Evolutionary conservation across 2,113 vertebrate species (phyloP), one percentile per base, ranked within the genome.

Genomic region (Naja naja): DNA sequence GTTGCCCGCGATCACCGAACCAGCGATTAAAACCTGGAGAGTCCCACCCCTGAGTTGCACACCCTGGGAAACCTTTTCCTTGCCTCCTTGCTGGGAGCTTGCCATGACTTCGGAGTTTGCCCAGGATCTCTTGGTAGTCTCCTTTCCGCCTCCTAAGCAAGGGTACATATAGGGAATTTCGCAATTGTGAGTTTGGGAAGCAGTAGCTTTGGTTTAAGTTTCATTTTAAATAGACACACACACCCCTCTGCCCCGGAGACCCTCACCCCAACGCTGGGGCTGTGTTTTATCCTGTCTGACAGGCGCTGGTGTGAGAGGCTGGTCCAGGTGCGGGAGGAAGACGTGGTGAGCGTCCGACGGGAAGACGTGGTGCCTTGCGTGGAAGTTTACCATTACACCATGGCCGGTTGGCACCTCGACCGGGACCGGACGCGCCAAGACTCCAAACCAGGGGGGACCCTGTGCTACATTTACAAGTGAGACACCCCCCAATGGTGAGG

Each of bases 381-480:
- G 58, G 94, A 96, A 12, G 95, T 99, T 39, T 98, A 98, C 94
- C 98, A 97, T 93, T 98, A 98, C 95, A 98, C 97, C 96, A 97
- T 96, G 92, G 97, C 95, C 0, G 98, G 98, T 47, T 99, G 99
- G 99, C 96, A 47, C 7, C 96, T 99, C 45, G 98, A 98, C 90
- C 96, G 94, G 92, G 97, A 98, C 18, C 91, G 97, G 94, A 98
- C 97, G 96, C 97, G 96, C 4, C 88, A 43, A 30, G 88, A 74
- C 5, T 96, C 98, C 0, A 98, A 97, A 0, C 97, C 96, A 0
- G 97, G 95, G 0, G 95, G 69, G 0, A 93, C 94, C 0, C 97
- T 98, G 89, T 99, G 99, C 94, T 97, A 97, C 92, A 90, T 99
- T 95, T 99, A 98, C 97, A 98, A 97, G 99, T 99, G 95, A 98